These are phyloP conservation scores for Micrastur ruficollis DNA, from an alignment of 2,797 vertebrate genomes.

Conservation along the genomic window DNA sequence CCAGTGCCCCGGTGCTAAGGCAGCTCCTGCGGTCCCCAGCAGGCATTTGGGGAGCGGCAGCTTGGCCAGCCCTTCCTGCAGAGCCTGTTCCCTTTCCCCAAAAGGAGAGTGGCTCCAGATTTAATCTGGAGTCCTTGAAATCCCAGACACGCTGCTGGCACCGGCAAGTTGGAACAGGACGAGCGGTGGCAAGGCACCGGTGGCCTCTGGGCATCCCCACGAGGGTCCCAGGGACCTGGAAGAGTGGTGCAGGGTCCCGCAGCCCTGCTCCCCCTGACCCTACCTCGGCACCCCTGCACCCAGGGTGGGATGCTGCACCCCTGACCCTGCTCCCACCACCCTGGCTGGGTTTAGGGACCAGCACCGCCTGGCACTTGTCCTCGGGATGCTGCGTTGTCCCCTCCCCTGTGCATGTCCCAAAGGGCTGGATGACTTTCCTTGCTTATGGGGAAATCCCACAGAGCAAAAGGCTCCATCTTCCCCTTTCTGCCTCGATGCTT, in stretches of 20 bases:
- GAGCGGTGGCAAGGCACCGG: accelerated
- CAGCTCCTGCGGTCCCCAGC: background rate
- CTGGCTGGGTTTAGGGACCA: background rate
- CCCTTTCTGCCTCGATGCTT: background rate
- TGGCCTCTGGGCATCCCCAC: background rate
- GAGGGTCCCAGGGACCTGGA: background rate
- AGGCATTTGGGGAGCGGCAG: background rate
- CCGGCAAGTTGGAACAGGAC: accelerated
- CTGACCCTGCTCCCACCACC: background rate
- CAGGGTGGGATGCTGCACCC: too few relatives aligned
- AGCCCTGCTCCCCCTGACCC: background rate
- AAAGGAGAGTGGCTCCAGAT: background rate
- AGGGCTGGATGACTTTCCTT: background rate
- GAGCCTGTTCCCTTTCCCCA: background rate
- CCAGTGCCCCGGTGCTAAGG: background rate
- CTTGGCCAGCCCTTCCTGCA: background rate
- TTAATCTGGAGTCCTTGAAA: background rate
- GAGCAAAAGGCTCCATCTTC: background rate
- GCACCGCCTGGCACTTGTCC: background rate
- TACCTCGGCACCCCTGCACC: background rate
- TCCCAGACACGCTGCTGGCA: background rate
- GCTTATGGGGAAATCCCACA: background rate
- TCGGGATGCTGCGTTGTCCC: background rate
- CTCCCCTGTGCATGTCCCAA: background rate
- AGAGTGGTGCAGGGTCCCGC: accelerated